A percentile compares a stretch with the other conserved stretches of the same genome.
These are phyloP conservation scores for Periplaneta americana DNA, from an alignment of 1,140 invertebrate genomes.

Conservation along the genomic window DNA sequence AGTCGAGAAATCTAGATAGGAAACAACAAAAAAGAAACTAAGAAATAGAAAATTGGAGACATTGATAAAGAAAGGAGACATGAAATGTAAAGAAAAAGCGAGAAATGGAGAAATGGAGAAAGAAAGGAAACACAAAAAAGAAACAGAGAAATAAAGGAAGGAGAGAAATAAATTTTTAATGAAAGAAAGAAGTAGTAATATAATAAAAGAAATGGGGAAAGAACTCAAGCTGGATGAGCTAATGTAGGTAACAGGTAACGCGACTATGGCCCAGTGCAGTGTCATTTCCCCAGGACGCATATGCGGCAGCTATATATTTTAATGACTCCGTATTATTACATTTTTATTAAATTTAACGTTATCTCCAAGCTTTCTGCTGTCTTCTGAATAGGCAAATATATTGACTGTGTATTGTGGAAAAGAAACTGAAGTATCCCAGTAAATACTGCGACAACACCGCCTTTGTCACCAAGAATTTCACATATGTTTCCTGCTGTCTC, in stretches of 20 bases:
- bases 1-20: background rate
- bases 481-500: too few relatives aligned
- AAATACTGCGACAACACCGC: too few relatives aligned
- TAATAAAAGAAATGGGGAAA: background rate
- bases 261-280: too few relatives aligned
- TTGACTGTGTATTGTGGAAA: too few relatives aligned
- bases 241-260: background rate
- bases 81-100: background rate
- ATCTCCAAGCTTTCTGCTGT: too few relatives aligned
- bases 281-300: too few relatives aligned
- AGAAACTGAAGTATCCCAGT: too few relatives aligned
- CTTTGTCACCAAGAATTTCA: too few relatives aligned
- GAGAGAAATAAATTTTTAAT: background rate
- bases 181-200: background rate
- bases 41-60: background rate
- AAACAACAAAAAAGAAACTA: background rate
- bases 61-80: background rate
- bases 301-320: too few relatives aligned
- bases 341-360: too few relatives aligned
- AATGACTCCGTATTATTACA: too few relatives aligned
- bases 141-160: background rate
- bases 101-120: background rate
- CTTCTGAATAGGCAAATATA: too few relatives aligned
- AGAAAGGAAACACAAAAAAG: background rate
- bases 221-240: background rate